Conservation (phyloP, 1,140 invertebrate species). For the Drosophila ercepeae region DNA sequence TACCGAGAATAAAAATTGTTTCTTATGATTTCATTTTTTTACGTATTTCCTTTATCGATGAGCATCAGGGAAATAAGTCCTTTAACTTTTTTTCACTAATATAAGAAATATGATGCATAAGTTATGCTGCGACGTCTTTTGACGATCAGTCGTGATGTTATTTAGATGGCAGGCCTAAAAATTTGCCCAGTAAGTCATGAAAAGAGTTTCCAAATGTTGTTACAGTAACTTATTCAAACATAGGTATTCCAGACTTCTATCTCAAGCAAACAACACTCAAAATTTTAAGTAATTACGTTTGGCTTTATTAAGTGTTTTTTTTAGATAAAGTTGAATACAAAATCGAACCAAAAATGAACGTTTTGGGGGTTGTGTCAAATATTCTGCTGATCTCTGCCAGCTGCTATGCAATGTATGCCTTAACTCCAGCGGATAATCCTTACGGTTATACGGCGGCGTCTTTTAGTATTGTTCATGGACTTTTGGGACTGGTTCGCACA, state of each 20-base stretch:
- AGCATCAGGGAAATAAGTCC: no score
- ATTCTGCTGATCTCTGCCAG: constrained; percentile 41
- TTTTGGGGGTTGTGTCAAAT: constrained; percentile 6
- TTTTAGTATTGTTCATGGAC: constrained; percentile 57
- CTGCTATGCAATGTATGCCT: constrained; percentile 31
- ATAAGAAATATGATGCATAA: no score
- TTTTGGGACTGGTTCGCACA: constrained; percentile 35
- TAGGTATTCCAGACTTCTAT: background rate
- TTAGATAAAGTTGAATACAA: no score
- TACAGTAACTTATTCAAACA: background rate
- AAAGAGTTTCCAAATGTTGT: background rate
- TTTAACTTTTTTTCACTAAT: no score
- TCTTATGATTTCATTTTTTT: no score
- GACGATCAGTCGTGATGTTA: no score
- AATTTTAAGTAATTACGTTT: background rate
- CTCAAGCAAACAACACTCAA: constrained; percentile 12
- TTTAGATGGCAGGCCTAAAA: no score
- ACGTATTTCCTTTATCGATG: no score
- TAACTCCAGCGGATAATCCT: constrained; percentile 36
- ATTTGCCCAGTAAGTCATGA: no score
- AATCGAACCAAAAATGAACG: constrained; percentile 25
- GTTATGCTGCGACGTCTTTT: no score
- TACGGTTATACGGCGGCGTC: constrained; percentile 62
- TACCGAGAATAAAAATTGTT: no score
- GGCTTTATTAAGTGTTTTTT: no score